These are phyloP conservation scores for Seira musarum DNA, from an alignment of 2,888 invertebrate species.

Conservation along the genomic window DNA sequence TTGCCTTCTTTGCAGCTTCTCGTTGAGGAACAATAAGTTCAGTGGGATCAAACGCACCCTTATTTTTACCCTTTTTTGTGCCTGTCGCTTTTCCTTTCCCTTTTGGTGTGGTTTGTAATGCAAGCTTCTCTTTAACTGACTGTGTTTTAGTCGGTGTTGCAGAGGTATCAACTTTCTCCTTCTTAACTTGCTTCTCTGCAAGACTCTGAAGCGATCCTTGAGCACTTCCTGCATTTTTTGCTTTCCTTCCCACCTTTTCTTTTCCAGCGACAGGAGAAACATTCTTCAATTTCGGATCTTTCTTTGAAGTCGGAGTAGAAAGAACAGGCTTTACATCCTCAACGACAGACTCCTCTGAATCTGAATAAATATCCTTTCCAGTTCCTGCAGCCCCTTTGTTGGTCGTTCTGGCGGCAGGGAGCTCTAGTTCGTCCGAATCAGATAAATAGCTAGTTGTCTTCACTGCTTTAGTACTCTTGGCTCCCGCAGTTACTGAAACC, in stretches of 20 bases:
- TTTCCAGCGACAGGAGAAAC: not conserved
- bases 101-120: conserved; percentile 70
- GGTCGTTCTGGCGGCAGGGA: conserved; percentile 44
- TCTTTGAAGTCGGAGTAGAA: conserved; percentile 18
- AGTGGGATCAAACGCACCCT: conserved; percentile 76
- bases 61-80: conserved; percentile 71
- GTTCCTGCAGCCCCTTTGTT: conserved; percentile 22
- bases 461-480: conserved; percentile 8
- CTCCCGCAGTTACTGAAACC: conserved; percentile 70
- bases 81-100: conserved; percentile 71
- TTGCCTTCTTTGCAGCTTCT: conserved; percentile 92
- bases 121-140: conserved; percentile 66
- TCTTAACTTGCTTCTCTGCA: conserved; percentile 5
- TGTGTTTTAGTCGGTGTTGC: conserved; percentile 41
- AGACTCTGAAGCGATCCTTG: conserved; percentile 10
- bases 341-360: conserved; percentile 75
- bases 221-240: conserved; percentile 21
- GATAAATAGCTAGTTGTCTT: conserved; percentile 71
- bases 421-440: conserved; percentile 81
- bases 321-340: conserved; percentile 71
- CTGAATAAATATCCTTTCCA: conserved; percentile 79
- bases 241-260: conserved; percentile 1
- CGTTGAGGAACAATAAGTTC: conserved; percentile 91
- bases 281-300: conserved; percentile 22
- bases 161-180: conserved; percentile 39